These are phyloP conservation scores for Campoletis sonorensis DNA, from an alignment of 1,140 invertebrate species.

Conservation along the genomic window DNA sequence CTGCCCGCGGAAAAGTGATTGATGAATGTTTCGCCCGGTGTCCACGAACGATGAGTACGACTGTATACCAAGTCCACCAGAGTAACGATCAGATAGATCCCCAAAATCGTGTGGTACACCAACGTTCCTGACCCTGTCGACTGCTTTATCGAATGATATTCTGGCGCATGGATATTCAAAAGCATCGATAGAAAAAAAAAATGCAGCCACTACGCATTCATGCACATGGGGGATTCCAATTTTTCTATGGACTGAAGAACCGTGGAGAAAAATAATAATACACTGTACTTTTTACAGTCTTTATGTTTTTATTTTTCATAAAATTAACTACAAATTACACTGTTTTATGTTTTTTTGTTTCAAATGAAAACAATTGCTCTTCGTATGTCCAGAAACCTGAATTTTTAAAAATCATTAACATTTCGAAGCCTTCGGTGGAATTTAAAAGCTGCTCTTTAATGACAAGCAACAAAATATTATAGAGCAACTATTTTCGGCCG, in stretches of 20 bases:
- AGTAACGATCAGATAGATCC: neutral
- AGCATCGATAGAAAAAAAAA: constrained; percentile 12
- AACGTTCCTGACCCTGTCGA: neutral
- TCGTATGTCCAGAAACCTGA: too few species aligned
- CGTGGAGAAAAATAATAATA: constrained; percentile 45
- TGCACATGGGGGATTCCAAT: neutral
- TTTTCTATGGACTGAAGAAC: neutral
- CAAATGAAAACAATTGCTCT: too few species aligned
- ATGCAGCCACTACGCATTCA: constrained; percentile 9
- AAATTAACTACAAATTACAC: constrained; percentile 39
- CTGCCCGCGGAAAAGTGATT: constrained; percentile 66
- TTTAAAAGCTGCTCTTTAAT: too few species aligned
- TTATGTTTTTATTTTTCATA: constrained; percentile 42
- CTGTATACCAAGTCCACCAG: constrained; percentile 22
- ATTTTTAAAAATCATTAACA: too few species aligned
- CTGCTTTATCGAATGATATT: neutral
- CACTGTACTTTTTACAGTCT: constrained; percentile 43
- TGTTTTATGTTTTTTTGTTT: too few species aligned
- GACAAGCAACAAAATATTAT: too few species aligned
- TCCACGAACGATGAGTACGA: constrained; percentile 38
- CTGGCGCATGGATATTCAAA: neutral
- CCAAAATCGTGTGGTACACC: constrained; percentile 34
- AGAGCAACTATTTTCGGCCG: too few species aligned
- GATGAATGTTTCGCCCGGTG: constrained; percentile 62
- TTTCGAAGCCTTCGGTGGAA: too few species aligned